phyloP scores from a whole-genome alignment of 2,113 vertebrate genomes.

The Agelaius tricolor region DNA sequence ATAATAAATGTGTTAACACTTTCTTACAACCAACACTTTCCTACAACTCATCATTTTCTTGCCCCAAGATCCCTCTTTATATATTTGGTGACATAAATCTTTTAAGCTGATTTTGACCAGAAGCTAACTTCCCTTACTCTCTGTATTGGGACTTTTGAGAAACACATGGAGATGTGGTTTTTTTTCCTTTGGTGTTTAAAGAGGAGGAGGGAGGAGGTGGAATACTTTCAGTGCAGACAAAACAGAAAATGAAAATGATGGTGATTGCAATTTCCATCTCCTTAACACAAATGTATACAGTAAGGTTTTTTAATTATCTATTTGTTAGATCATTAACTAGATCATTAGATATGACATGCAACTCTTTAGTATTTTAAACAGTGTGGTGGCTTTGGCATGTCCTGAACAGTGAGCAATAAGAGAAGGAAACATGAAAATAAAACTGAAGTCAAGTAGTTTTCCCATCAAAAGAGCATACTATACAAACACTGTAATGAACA shows the following conservation, averaged over 20 bases:
- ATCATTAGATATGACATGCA: not conserved
- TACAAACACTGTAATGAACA: not conserved
- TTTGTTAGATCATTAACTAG: constrained; percentile 8
- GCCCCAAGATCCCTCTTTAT: constrained; percentile 63
- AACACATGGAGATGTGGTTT: not conserved
- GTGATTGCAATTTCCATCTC: not conserved
- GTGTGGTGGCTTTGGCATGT: not conserved
- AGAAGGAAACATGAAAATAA: not conserved
- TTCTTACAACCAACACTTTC: constrained; percentile 61
- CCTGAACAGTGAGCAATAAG: not conserved
- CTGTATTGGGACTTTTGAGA: not conserved
- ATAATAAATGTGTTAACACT: constrained; percentile 70
- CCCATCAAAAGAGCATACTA: not conserved
- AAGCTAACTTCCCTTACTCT: constrained; percentile 51
- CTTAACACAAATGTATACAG: not conserved
- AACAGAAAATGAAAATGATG: not conserved
- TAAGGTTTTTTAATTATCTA: not conserved
- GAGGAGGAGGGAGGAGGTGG: not conserved
- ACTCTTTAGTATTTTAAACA: not conserved
- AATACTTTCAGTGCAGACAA: constrained; percentile 21
- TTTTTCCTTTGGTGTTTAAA: not conserved
- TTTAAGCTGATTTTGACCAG: constrained; percentile 67
- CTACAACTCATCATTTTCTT: constrained; percentile 65
- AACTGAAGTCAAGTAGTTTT: not conserved
- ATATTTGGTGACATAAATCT: constrained; percentile 73